A percentile compares a stretch with the other conserved stretches of the same genome.
Evolutionary conservation across 2,888 invertebrate species (phyloP).

Genomic region (Trichogramma dendrolimi): DNA sequence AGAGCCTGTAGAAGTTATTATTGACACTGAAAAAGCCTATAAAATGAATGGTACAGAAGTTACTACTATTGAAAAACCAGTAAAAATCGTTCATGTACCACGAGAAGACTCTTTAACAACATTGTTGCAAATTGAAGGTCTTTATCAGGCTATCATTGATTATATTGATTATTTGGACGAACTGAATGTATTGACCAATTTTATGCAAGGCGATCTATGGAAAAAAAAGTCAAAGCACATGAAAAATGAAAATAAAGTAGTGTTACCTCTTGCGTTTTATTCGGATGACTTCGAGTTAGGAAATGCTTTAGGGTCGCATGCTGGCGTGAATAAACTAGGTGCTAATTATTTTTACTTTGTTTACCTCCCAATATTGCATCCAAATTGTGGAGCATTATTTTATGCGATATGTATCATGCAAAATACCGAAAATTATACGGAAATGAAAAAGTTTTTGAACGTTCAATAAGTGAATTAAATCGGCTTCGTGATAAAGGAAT

Average conservation of each 20-base stretch:
- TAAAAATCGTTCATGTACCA: background rate
- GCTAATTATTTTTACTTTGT: constrained; percentile 13
- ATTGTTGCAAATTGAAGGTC: constrained; percentile 13
- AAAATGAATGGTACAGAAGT: too few relatives aligned
- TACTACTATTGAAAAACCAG: too few relatives aligned
- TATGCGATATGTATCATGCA: background rate
- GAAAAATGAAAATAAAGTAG: constrained; percentile 12
- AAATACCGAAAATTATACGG: constrained; percentile 16
- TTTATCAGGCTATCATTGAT: background rate
- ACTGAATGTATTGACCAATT: constrained; percentile 18
- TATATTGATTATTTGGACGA: constrained; percentile 7
- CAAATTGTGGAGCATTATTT: constrained; percentile 17
- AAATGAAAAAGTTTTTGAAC: constrained; percentile 7
- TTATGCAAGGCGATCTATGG: constrained; percentile 27
- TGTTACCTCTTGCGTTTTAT: constrained; percentile 9
- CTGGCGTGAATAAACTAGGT: constrained; percentile 15
- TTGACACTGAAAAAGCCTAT: too few relatives aligned
- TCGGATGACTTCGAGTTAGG: constrained; percentile 10
- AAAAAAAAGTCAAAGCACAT: constrained; percentile 9
- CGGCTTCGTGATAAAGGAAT: constrained; percentile 13
- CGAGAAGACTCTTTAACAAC: constrained; percentile 13
- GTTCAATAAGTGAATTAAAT: constrained; percentile 12
- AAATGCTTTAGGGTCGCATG: constrained; percentile 17
- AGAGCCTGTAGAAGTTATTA: too few relatives aligned
- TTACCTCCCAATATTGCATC: constrained; percentile 6